phyloP scores from a whole-genome alignment of 2,888 invertebrate genomes.

The Aspidapion aeneum region DNA sequence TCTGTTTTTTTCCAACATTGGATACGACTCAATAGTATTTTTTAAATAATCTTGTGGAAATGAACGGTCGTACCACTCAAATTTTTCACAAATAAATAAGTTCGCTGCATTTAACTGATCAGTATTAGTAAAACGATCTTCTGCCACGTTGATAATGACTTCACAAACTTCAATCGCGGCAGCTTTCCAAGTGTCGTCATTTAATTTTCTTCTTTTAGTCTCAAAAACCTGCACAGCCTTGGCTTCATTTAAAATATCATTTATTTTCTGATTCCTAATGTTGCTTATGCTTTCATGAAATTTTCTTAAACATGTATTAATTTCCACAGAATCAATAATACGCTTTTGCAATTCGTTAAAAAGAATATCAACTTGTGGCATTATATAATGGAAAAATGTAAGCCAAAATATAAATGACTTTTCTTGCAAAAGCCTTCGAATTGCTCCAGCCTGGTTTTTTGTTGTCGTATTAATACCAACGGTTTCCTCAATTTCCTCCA shows the following conservation, averaged over 20 bases:
- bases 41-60: not conserved
- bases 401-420: slow-evolving; percentile 8
- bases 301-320: too few species aligned
- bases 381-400: slow-evolving; percentile 13
- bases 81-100: slow-evolving; percentile 1
- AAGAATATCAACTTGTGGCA: too few species aligned
- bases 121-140: slow-evolving; percentile 4
- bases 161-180: slow-evolving; percentile 9
- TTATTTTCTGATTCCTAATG: slow-evolving; percentile 6
- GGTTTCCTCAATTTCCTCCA: slow-evolving; percentile 6
- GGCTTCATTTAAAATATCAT: too few species aligned
- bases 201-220: slow-evolving; percentile 8
- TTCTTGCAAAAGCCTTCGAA: slow-evolving; percentile 6
- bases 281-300: slow-evolving; percentile 4
- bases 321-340: too few species aligned
- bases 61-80: not conserved
- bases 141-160: slow-evolving; percentile 7
- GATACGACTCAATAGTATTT: too few species aligned
- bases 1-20: slow-evolving; percentile 8
- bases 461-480: not conserved
- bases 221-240: not conserved
- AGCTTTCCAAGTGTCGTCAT: slow-evolving; percentile 5
- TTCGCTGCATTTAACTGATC: slow-evolving; percentile 8
- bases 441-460: slow-evolving; percentile 6
- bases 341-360: too few species aligned